Base-by-base conservation (phyloP, 2,113 vertebrate species). In the Neogale vison region DNA sequence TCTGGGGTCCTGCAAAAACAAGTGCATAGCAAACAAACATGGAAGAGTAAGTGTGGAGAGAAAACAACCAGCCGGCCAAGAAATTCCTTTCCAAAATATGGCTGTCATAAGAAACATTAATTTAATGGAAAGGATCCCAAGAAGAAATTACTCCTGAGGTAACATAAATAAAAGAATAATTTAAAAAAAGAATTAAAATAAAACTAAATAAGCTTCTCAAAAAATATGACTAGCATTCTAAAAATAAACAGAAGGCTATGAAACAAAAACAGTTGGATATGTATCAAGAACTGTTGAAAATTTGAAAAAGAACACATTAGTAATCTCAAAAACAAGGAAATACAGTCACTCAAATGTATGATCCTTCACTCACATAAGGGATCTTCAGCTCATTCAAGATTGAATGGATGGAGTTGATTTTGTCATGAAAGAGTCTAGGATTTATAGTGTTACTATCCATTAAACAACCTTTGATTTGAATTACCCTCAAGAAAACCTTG, bases 191-290 rank as follows among this genome's bases (percentile, higher is more conserved):
- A 94, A 90, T 90, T 88, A 94, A 90, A 94, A 59, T 79, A 77
- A 92, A 80, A 93, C 47, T 81, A 85, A 95, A 90, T 71, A 90
- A 50, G 47, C 45, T 59, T 91, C 52, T 81, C 55, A 89, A 71
- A 94, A 93, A 65, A 90, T 86, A 77, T 69, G 34, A 79, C 91
- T 85, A 95, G 47, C 52, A 50, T 95, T 93, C 57, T 47, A 91
- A 97, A 95, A 98, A 90, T 91, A 96, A 96, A 92, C 93, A 97
- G 95, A 98, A 97, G 92, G 82, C 86, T 93, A 71, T 34, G 67
- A 96, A 97, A 89, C 72, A 88, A 97, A 97, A 97, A 93, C 93
- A 95, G 90, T 88, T 96, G 95, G 90, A 93, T 95, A 85, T 85
- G 63, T 59, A 93, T 98, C 87, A 98, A 96, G 79, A 96, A 79